These are phyloP conservation scores for Melipona beecheii DNA, from an alignment of 2,888 invertebrate genomes.

Conservation along the genomic window DNA sequence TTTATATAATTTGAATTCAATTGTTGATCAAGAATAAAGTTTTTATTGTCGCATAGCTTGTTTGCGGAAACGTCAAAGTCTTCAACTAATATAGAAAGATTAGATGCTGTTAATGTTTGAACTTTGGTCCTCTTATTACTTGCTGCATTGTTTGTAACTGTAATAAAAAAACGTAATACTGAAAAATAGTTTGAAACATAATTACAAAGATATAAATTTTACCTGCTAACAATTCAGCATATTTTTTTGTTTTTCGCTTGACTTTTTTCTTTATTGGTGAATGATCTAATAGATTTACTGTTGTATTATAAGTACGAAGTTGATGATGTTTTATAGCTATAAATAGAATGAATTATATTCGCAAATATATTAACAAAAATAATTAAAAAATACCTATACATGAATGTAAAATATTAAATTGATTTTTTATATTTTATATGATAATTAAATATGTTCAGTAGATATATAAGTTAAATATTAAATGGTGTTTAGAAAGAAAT, in stretches of 20 bases:
- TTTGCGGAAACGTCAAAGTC: slow-evolving; percentile 86
- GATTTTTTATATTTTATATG: not conserved
- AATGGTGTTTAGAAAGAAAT: not conserved
- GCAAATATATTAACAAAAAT: not conserved
- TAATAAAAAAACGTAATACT: slow-evolving; percentile 55
- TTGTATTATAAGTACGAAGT: slow-evolving; percentile 71
- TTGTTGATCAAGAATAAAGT: not conserved
- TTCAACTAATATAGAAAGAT: slow-evolving; percentile 88
- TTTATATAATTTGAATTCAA: not conserved
- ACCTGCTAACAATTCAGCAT: slow-evolving; percentile 90
- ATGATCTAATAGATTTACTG: slow-evolving; percentile 69
- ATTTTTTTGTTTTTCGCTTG: slow-evolving; percentile 86
- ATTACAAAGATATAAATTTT: slow-evolving; percentile 44
- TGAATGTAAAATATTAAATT: not conserved
- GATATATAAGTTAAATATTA: not conserved
- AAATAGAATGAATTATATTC: slow-evolving; percentile 27
- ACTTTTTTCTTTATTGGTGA: slow-evolving; percentile 84
- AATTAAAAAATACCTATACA: not conserved
- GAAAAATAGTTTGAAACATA: not conserved
- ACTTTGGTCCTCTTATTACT: slow-evolving; percentile 89
- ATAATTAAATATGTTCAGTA: not conserved
- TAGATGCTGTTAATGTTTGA: slow-evolving; percentile 88
- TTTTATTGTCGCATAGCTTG: slow-evolving; percentile 84
- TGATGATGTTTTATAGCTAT: slow-evolving; percentile 59
- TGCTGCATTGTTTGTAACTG: slow-evolving; percentile 88